phyloP scores from a whole-genome alignment of 2,113 vertebrate species.

The Paraplagusia blochii region DNA sequence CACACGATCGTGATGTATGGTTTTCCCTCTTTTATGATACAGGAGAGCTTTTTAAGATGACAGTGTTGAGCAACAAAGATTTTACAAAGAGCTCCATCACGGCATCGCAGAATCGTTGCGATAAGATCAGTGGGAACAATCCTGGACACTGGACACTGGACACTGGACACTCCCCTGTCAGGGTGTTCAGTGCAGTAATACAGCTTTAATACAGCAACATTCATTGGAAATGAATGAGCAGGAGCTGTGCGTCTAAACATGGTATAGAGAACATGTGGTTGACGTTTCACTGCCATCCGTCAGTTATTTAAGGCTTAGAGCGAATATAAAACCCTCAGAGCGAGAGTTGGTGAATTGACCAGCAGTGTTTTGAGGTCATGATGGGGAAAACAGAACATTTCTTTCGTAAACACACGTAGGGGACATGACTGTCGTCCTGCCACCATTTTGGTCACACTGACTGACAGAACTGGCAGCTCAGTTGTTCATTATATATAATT shows the following conservation, averaged over 20 bases:
- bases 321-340: slow-evolving; percentile 68
- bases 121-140: too few species aligned
- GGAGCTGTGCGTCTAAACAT: slow-evolving; percentile 45
- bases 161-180: too few species aligned
- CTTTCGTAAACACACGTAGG: slow-evolving; percentile 69
- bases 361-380: slow-evolving; percentile 72
- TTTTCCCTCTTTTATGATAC: too few species aligned
- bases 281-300: slow-evolving; percentile 53
- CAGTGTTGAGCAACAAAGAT: too few species aligned
- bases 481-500: slow-evolving; percentile 76
- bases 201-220: background rate
- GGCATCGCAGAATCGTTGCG: too few species aligned
- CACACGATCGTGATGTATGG: too few species aligned
- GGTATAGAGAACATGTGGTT: slow-evolving; percentile 64
- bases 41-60: too few species aligned
- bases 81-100: background rate
- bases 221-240: slow-evolving; percentile 36
- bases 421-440: slow-evolving; percentile 70
- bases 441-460: slow-evolving; percentile 73
- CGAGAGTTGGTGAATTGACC: slow-evolving; percentile 54
- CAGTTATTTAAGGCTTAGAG: slow-evolving; percentile 76
- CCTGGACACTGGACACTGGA: too few species aligned
- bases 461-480: slow-evolving; percentile 71
- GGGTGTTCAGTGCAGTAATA: too few species aligned
- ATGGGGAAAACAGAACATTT: slow-evolving; percentile 64